phyloP scores from a whole-genome alignment of 2,113 vertebrate genomes.

The Alosa alosa region DNA sequence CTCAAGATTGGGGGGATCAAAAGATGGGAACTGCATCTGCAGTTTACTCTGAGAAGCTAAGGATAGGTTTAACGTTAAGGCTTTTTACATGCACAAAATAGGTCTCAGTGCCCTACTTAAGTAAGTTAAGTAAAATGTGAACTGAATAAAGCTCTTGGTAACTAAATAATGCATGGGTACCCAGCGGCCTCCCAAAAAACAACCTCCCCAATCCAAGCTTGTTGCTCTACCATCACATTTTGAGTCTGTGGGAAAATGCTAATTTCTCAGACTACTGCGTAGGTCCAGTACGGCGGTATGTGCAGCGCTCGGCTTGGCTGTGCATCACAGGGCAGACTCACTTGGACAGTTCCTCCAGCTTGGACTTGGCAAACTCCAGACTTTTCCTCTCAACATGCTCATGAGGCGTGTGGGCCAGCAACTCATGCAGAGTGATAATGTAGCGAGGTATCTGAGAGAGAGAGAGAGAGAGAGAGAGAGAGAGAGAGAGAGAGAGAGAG shows the following conservation, averaged over 20 bases:
- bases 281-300: neutral
- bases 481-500: neutral
- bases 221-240: neutral
- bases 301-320: neutral
- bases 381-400: conserved; percentile 97
- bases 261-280: neutral
- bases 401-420: conserved; percentile 94
- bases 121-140: neutral
- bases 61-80: neutral
- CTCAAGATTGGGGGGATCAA: neutral
- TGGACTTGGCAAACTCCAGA: conserved; percentile 97
- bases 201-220: neutral
- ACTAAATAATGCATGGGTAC: neutral
- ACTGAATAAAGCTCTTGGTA: neutral
- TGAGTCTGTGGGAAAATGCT: neutral
- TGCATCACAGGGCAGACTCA: conserved; percentile 39
- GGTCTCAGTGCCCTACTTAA: neutral
- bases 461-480: neutral
- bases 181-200: neutral
- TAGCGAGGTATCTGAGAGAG: conserved; percentile 90
- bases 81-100: neutral
- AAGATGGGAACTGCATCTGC: neutral
- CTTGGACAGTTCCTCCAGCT: conserved; percentile 96
- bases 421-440: conserved; percentile 96
- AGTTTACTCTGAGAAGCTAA: neutral